Percentiles rank a stretch among this genome's conserved stretches.
Conservation (phyloP, 2,888 invertebrate genomes). For the Aphodius granarius region DNA sequence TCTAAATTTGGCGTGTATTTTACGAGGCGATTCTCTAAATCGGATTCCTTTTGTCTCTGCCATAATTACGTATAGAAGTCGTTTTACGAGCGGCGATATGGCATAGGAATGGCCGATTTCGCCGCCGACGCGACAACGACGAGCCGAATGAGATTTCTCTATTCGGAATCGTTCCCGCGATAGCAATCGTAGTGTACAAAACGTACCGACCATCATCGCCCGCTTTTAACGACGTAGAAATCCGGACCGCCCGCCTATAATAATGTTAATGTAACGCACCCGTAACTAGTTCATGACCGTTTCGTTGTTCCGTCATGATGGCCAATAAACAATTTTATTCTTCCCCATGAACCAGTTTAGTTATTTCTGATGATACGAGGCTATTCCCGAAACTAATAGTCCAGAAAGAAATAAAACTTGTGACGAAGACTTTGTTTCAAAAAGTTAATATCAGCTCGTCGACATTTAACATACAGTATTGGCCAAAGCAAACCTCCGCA, state of each 20-base stretch:
- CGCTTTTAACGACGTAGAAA: neutral
- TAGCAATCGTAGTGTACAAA: neutral
- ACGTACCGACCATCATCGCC: neutral
- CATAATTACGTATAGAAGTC: neutral
- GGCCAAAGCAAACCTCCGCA: no score
- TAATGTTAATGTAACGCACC: neutral
- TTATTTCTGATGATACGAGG: no score
- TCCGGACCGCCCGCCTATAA: neutral
- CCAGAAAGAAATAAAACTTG: no score
- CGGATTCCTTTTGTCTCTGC: neutral
- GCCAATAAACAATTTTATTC: neutral
- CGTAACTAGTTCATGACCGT: neutral
- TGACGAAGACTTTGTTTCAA: no score
- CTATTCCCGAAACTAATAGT: no score
- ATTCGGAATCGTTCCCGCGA: neutral
- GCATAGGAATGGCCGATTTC: neutral
- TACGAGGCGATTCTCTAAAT: neutral
- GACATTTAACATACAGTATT: no score
- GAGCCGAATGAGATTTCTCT: neutral
- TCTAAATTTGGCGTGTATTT: neutral
- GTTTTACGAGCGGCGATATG: neutral
- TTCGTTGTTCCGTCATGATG: neutral
- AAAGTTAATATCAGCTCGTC: no score
- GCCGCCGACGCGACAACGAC: no score
- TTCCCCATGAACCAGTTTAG: neutral